Percentiles rank a stretch among this genome's conserved stretches.
Conservation (phyloP, 2,113 vertebrate genomes). For the Myxocyprinus asiaticus region DNA sequence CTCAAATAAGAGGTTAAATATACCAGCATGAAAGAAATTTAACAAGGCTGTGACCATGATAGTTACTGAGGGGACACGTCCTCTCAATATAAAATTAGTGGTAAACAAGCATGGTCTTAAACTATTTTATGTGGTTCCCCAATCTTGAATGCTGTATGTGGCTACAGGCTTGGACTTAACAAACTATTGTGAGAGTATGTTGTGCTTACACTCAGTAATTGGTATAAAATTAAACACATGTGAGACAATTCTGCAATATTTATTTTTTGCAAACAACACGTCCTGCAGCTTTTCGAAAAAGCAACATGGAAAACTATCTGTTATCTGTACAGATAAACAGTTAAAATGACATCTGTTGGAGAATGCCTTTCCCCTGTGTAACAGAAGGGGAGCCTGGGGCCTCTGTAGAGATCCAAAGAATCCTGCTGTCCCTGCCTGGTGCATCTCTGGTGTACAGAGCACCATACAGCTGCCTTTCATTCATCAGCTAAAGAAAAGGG, state of each 20-base stretch:
- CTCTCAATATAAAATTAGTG: too few species aligned
- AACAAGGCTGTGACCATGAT: not conserved
- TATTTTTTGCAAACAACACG: constrained; percentile 17
- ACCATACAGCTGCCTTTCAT: constrained; percentile 62
- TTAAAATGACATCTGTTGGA: constrained; percentile 29
- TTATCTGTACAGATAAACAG: constrained; percentile 43
- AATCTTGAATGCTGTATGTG: too few species aligned
- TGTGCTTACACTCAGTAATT: constrained; percentile 15
- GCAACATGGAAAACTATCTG: constrained; percentile 24
- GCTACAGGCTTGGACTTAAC: not conserved
- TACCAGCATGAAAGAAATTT: not conserved
- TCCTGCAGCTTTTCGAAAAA: constrained; percentile 19
- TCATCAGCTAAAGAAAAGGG: constrained; percentile 56
- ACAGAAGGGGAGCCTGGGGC: constrained; percentile 40
- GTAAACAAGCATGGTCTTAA: too few species aligned
- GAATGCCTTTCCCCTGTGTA: constrained; percentile 31
- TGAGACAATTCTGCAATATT: constrained; percentile 21
- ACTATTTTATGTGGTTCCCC: too few species aligned
- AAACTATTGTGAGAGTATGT: not conserved
- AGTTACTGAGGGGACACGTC: too few species aligned
- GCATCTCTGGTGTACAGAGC: constrained; percentile 50
- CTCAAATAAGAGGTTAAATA: not conserved
- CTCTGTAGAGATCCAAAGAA: constrained; percentile 43
- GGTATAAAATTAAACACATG: constrained; percentile 33
- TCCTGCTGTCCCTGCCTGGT: constrained; percentile 42